Base-by-base conservation (phyloP, 2,113 vertebrate genomes). In the Limnothrissa miodon region DNA sequence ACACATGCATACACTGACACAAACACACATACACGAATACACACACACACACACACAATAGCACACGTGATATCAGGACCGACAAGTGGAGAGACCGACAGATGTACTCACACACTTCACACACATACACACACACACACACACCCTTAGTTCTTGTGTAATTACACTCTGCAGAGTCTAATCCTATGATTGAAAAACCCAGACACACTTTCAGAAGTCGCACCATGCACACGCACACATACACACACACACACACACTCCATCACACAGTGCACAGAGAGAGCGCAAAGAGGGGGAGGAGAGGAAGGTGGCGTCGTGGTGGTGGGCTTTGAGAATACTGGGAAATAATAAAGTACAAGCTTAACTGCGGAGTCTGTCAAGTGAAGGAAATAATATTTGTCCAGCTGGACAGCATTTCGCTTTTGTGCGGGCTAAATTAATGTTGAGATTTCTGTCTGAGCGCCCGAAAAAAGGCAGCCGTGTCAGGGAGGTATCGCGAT, bases 371-470 rank as follows among this genome's bases (percentile, higher is more conserved):
- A 94, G 94, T 94, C 95, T 98, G 97, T 97, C 97, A 97, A 95
- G 92, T 90, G 93, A 96, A 93, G 95, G 94, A 97, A 97, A 97
- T 97, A 97, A 97, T 98, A 97, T 98, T 99, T 98, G 97, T 98
- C 97, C 97, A 97, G 95, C 94, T 78, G 96, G 97, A 98, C 96
- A 97, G 96, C 95, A 94, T 96, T 97, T 88, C 83, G 95, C 95
- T 95, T 96, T 99, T 96, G 97, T 97, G 95, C 92, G 89, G 87
- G 88, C 93, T 98, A 98, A 99, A 99, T 99, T 95, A 96, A 98
- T 97, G 96, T 96, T 97, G 97, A 98, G 97, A 96, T 97, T 92
- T 96, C 96, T 97, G 96, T 98, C 96, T 97, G 91, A 89, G 93
- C 90, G 91, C 94, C 94, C 42, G 42, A 42, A 95, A 96, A 81